Evolutionary conservation across 2,797 vertebrate species (phyloP).

Genomic region (Smutsia temminckii): DNA sequence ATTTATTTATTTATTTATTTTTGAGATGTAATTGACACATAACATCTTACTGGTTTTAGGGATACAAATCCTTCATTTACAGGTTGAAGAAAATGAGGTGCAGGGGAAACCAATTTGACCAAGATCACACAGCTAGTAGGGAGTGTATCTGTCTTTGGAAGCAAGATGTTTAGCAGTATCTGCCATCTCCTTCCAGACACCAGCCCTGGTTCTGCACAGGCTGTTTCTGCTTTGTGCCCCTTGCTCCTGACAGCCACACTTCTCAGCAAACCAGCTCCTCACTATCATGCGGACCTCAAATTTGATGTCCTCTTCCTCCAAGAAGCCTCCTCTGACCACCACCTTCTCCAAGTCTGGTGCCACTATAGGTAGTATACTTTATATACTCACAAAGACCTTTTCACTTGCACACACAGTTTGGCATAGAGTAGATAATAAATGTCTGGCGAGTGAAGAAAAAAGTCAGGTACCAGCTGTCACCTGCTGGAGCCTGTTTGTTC

Average conservation of each 20-base stretch:
- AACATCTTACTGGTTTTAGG: background rate
- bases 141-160: background rate
- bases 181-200: background rate
- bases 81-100: background rate
- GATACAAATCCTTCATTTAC: conserved; percentile 1
- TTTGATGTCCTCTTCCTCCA: background rate
- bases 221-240: background rate
- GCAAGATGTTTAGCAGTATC: background rate
- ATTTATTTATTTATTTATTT: background rate
- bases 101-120: background rate
- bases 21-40: background rate
- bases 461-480: background rate
- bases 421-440: background rate
- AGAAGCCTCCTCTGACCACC: background rate
- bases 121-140: background rate
- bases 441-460: background rate
- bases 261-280: background rate
- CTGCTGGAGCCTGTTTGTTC: background rate
- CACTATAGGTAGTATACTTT: background rate
- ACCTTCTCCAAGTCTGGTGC: background rate
- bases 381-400: background rate
- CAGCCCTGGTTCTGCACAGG: background rate
- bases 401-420: background rate
- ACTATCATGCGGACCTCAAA: background rate
- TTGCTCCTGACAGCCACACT: background rate